Percentiles rank a stretch among this genome's conserved stretches.
Conservation (phyloP, 2,113 vertebrate species). For the Euleptes europaea region DNA sequence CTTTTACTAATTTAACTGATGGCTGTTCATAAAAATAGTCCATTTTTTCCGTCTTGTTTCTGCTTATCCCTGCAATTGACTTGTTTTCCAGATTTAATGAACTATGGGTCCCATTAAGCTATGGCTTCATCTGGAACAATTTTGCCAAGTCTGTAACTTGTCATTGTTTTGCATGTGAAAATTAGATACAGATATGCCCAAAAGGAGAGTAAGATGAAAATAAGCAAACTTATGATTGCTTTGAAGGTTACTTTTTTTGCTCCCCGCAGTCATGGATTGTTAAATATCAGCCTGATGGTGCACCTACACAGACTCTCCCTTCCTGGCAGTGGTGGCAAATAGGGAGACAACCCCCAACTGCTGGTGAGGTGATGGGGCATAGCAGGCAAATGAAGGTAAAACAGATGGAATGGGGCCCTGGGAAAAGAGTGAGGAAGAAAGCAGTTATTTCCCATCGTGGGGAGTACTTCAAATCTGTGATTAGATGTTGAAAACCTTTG, state of each 20-base stretch:
- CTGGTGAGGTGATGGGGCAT: conserved; percentile 21
- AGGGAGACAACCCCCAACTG: conserved; percentile 9
- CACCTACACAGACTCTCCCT: conserved; percentile 13
- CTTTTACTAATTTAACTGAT: conserved; percentile 49
- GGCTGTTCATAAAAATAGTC: conserved; percentile 4
- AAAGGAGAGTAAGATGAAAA: neutral
- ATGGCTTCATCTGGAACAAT: neutral
- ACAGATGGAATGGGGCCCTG: neutral
- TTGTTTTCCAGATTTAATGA: neutral
- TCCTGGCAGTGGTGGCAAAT: conserved; percentile 1
- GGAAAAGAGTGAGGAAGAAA: neutral
- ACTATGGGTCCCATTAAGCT: neutral
- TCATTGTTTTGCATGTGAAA: neutral
- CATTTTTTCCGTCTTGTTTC: conserved; percentile 13
- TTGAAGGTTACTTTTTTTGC: conserved; percentile 5
- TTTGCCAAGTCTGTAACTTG: neutral
- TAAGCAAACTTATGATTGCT: neutral
- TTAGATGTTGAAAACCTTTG: neutral
- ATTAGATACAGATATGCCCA: neutral
- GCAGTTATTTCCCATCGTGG: neutral
- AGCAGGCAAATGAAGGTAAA: conserved; percentile 17
- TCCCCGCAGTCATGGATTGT: conserved; percentile 13
- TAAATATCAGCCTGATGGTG: conserved; percentile 13
- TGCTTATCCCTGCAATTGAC: neutral
- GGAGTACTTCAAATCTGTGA: neutral